Evolutionary conservation across 2,797 vertebrate species (phyloP).

Genomic region (Pelobates cultripes): DNA sequence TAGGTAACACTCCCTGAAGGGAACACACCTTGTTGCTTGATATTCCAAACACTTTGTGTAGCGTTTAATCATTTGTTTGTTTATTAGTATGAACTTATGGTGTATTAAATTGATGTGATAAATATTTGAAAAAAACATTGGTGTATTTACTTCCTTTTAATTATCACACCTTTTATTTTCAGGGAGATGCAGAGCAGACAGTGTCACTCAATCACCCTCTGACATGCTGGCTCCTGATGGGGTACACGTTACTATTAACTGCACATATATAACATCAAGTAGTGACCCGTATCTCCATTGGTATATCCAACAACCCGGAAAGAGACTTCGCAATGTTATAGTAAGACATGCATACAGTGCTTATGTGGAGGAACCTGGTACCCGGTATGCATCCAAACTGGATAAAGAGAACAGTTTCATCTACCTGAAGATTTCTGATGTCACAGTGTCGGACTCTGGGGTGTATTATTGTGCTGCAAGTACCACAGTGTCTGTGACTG

Average conservation of each 20-base stretch:
- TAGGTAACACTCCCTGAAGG: too few species aligned
- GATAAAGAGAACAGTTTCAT: conserved; percentile 1
- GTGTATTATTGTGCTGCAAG: conserved; percentile 28
- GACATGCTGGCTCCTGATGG: background rate
- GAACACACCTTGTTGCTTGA: too few species aligned
- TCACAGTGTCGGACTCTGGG: conserved; percentile 18
- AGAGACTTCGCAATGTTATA: background rate
- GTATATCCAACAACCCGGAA: conserved; percentile 8
- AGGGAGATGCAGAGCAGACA: conserved; percentile 10
- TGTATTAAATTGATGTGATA: too few species aligned
- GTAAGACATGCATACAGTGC: background rate
- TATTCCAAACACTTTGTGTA: too few species aligned
- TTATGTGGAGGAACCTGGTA: background rate
- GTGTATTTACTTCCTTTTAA: background rate
- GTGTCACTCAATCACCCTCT: background rate
- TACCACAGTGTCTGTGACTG: conserved; percentile 18
- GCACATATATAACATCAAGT: background rate
- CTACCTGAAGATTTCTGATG: background rate
- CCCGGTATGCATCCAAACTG: background rate
- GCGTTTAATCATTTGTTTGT: too few species aligned
- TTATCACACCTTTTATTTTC: background rate
- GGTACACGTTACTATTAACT: background rate
- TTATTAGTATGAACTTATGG: too few species aligned
- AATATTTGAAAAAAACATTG: too few species aligned
- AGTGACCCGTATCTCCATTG: background rate